These are phyloP conservation scores for Idaea dimidiata DNA, from an alignment of 2,888 invertebrate genomes.

Conservation along the genomic window DNA sequence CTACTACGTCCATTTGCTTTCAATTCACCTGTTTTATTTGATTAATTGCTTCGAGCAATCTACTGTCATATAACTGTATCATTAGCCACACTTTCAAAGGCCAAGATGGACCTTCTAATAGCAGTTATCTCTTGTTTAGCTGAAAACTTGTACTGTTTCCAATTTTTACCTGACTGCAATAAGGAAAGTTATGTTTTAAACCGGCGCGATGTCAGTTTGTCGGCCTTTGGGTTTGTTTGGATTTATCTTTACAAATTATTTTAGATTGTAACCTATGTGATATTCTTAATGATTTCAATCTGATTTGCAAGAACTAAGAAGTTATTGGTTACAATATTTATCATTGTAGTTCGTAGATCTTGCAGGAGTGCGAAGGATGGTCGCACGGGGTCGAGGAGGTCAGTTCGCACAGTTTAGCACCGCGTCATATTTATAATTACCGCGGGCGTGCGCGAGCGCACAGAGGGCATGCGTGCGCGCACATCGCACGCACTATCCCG, in stretches of 20 bases:
- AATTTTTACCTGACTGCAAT: slow-evolving; percentile 6
- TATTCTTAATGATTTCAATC: slow-evolving; percentile 8
- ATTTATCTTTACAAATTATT: no score
- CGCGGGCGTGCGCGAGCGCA: slow-evolving; percentile 52
- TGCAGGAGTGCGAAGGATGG: slow-evolving; percentile 47
- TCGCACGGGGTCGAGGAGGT: slow-evolving; percentile 64
- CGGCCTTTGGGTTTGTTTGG: slow-evolving; percentile 2
- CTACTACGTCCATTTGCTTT: slow-evolving; percentile 44
- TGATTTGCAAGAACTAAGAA: no score
- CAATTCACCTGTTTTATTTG: slow-evolving; percentile 69
- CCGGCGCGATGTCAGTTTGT: no score
- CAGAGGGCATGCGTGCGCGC: slow-evolving; percentile 19
- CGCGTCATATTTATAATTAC: slow-evolving; percentile 81
- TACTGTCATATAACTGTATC: slow-evolving; percentile 61
- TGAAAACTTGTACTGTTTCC: slow-evolving; percentile 11
- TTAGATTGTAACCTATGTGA: neutral
- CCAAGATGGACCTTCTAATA: neutral
- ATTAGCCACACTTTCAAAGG: slow-evolving; percentile 36
- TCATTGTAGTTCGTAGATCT: slow-evolving; percentile 19
- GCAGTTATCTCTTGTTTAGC: slow-evolving; percentile 28
- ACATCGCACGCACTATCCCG: slow-evolving; percentile 47
- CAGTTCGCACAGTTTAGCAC: slow-evolving; percentile 76
- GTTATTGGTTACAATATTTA: slow-evolving; percentile 8
- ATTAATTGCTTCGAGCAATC: slow-evolving; percentile 64
- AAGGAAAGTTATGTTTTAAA: no score